Evolutionary conservation across 2,797 vertebrate genomes (phyloP), one percentile per base, ranked within the genome.

Genomic region (Lophotriccus pileatus): DNA sequence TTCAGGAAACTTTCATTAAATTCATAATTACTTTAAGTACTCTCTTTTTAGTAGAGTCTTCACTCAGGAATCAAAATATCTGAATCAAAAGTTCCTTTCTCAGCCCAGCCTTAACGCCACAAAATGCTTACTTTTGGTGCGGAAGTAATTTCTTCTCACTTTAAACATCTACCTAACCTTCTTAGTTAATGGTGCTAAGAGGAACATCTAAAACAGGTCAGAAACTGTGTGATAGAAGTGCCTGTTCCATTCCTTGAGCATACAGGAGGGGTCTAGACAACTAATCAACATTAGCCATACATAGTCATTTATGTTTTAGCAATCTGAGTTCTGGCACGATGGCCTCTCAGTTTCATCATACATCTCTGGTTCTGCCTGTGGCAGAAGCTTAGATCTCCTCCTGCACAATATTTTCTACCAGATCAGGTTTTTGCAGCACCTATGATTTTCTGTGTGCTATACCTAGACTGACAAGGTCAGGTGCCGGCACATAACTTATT

Each of bases 1-100:
- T 34, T 52, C 10, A 6, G 60, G 81, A 93, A 93, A 73, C 27
- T 90, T 81, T 44, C 77, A 84, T 34, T 91, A 84, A 78, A 91
- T 84, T 75, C 30, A 19, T 39, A 59, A 86, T 84, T 67, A 63
- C 70, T 92, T 82, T 34, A 73, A 43, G 46, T 32, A 39, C 5
- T 63, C 11, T 85, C 52, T 90, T 90, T 91, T 82, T 75, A 36
- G 74, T 41, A 5, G 10, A 39, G 58, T 73, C 39, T 75, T 90
- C 43, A 81, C 6, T 9, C 25, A 78, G n/a, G 12, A 92, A 69
- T 52, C 47, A 79, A 89, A 87, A 94, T 4, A 79, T 10, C 21
- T 6, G 8, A 73, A 52, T 46, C n/a, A 52, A 34, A 89, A 62
- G 12, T 77, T 88, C 10, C 39, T 16, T 75, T 87, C 63, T 79